A percentile compares a stretch with the other conserved stretches of the same genome.
Evolutionary conservation across 2,113 vertebrate species (phyloP).

Genomic region (Phylloscopus trochiloides): DNA sequence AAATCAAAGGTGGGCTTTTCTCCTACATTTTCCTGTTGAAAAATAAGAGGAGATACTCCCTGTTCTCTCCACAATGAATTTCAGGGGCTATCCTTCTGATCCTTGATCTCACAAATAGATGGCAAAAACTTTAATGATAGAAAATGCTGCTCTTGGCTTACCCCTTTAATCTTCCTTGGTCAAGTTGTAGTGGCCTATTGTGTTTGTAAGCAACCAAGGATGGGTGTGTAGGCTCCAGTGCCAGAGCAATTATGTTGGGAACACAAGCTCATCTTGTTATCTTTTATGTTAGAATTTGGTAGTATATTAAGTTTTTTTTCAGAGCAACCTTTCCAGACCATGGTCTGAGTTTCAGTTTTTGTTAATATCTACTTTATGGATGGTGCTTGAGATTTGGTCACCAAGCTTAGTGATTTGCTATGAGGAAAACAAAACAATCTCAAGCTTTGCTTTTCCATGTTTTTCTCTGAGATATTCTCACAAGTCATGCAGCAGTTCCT

Average conservation of each 20-base stretch:
- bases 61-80: not conserved
- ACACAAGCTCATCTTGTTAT: not conserved
- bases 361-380: not conserved
- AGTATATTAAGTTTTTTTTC: not conserved
- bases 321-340: not conserved
- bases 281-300: not conserved
- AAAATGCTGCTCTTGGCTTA: not conserved
- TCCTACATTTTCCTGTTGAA: not conserved
- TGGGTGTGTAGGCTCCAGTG: not conserved
- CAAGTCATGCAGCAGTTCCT: not conserved
- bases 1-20: not conserved
- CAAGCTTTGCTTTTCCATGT: not conserved
- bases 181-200: not conserved
- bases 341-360: not conserved
- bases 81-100: not conserved
- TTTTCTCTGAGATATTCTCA: not conserved
- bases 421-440: not conserved
- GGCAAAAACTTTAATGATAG: not conserved
- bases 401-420: not conserved
- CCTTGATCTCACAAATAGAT: not conserved
- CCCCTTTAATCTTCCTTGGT: accelerated
- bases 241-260: not conserved
- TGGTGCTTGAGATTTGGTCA: not conserved
- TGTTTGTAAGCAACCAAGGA: not conserved
- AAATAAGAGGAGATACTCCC: not conserved